phyloP scores from a whole-genome alignment of 23 tunicate genomes.

The Styela clava region DNA sequence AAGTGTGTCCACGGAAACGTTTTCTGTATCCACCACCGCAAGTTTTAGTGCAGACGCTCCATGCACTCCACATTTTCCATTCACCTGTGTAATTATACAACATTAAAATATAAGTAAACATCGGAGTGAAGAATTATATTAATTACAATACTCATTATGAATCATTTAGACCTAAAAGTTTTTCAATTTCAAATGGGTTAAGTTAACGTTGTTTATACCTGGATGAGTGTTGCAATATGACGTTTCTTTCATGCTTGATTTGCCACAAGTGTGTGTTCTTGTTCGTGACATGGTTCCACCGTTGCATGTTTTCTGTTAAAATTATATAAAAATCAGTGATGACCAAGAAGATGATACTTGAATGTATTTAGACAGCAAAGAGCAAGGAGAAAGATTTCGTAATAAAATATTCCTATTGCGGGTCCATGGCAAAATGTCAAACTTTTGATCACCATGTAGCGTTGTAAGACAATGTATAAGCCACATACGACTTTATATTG shows the following conservation, averaged over 20 bases:
- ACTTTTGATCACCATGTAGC: too few relatives aligned
- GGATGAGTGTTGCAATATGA: slow-evolving; percentile 67
- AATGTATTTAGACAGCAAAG: too few relatives aligned
- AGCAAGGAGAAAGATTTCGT: too few relatives aligned
- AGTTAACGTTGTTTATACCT: not conserved
- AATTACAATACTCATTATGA: too few relatives aligned
- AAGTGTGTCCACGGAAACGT: slow-evolving; percentile 62
- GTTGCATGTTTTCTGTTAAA: slow-evolving; percentile 50
- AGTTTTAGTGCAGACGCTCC: slow-evolving; percentile 57
- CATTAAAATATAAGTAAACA: not conserved
- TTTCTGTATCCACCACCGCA: slow-evolving; percentile 80
- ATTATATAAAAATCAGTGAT: too few relatives aligned
- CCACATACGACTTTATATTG: too few relatives aligned
- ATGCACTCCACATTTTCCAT: slow-evolving; percentile 54
- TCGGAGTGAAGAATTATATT: not conserved
- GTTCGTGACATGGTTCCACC: slow-evolving; percentile 69
- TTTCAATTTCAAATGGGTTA: too few relatives aligned
- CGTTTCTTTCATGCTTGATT: slow-evolving; percentile 31
- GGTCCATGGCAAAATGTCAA: too few relatives aligned
- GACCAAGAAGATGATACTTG: too few relatives aligned
- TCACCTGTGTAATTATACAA: not conserved
- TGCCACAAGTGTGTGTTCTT: slow-evolving; percentile 63
- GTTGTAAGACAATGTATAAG: too few relatives aligned
- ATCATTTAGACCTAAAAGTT: too few relatives aligned
- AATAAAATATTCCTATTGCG: too few relatives aligned